Conservation (phyloP, 2,797 vertebrate genomes). For the Botia kubotai region DNA sequence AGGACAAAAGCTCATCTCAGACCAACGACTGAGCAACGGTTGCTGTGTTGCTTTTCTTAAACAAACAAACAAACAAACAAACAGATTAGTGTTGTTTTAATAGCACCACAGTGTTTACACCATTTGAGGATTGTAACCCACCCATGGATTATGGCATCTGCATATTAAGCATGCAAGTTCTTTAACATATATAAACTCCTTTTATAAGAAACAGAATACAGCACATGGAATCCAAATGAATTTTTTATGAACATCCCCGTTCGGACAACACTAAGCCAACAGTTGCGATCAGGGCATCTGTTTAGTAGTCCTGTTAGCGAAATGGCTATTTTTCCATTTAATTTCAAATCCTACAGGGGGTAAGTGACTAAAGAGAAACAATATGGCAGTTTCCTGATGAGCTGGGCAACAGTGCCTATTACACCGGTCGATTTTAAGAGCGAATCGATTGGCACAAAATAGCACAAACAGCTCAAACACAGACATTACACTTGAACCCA, state of each 20-base stretch:
- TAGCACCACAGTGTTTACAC: too few relatives aligned
- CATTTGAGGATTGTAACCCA: neutral
- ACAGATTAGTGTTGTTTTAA: too few relatives aligned
- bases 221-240: neutral
- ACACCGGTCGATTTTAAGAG: slow-evolving; percentile 34
- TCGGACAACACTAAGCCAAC: slow-evolving; percentile 16
- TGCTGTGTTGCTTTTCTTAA: too few relatives aligned
- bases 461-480: slow-evolving; percentile 20
- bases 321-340: slow-evolving; percentile 19
- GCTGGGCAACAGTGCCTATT: slow-evolving; percentile 5
- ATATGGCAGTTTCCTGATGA: slow-evolving; percentile 12
- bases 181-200: neutral
- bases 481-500: slow-evolving; percentile 1
- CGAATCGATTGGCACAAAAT: slow-evolving; percentile 40
- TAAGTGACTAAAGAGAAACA: neutral
- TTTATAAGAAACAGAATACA: neutral
- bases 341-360: slow-evolving; percentile 5
- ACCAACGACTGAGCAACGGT: neutral
- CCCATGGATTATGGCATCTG: neutral
- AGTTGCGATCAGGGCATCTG: slow-evolving; percentile 6
- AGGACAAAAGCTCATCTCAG: neutral
- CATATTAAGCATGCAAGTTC: neutral
- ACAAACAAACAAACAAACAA: too few relatives aligned
- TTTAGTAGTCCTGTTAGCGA: neutral
- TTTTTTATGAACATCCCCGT: neutral